Conservation (phyloP, 2,113 vertebrate genomes). For the Acanthisitta chloris region DNA sequence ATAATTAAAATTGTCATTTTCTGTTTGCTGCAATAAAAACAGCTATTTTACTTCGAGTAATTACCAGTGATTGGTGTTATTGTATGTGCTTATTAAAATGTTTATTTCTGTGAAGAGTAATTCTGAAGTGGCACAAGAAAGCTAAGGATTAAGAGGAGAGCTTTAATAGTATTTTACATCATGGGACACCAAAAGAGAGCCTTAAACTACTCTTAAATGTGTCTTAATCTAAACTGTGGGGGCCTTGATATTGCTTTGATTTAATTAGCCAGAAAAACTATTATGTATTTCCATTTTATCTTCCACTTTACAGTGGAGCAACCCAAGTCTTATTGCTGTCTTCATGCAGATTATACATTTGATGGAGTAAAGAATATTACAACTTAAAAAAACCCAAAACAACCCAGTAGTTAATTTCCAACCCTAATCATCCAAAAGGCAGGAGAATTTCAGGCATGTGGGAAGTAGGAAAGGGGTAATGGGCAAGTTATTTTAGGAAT, state of each 20-base stretch:
- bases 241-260: background rate
- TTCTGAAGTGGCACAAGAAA: background rate
- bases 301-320: background rate
- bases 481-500: background rate
- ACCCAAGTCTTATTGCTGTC: background rate
- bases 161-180: background rate
- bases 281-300: background rate
- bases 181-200: background rate
- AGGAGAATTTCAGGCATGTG: background rate
- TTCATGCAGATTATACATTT: background rate
- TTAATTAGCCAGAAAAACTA: background rate
- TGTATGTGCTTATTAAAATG: constrained; percentile 38
- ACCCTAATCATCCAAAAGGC: background rate
- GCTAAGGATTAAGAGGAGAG: background rate
- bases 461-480: background rate
- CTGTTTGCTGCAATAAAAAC: constrained; percentile 37
- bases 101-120: constrained; percentile 9
- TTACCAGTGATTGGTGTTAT: constrained; percentile 1
- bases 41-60: constrained; percentile 24
- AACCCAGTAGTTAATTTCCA: background rate
- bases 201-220: background rate
- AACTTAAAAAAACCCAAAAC: too few species aligned
- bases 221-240: background rate
- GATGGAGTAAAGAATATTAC: background rate
- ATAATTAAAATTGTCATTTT: constrained; percentile 47